A percentile compares a stretch with the other conserved stretches of the same genome.
Conservation (phyloP, 2,888 invertebrate genomes). For the Lepidocyrtoides sp. region DNA sequence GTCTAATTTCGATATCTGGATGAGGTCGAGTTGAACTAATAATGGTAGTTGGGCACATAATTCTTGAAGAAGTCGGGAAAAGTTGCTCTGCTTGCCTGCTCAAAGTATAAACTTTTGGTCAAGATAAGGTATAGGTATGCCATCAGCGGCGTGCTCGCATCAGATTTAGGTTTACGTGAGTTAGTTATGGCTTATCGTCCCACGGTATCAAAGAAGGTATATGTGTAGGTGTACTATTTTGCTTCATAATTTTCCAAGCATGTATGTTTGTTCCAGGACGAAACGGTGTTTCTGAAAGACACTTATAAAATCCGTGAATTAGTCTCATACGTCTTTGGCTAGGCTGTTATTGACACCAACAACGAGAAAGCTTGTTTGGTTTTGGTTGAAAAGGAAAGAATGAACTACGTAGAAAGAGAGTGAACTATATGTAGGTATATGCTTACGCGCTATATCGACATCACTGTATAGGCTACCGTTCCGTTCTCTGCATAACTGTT, state of each 20-base stretch:
- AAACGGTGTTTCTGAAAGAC: constrained; percentile 66
- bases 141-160: not conserved
- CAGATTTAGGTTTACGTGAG: not conserved
- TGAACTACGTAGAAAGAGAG: constrained; percentile 10
- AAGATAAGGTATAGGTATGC: not conserved
- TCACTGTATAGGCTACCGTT: not conserved
- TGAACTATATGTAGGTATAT: no score
- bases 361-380: constrained; percentile 34
- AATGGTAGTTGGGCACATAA: constrained; percentile 6
- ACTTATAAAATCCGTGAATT: constrained; percentile 73
- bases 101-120: not conserved
- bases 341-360: constrained; percentile 75
- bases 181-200: not conserved
- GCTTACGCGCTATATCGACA: not conserved
- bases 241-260: not conserved
- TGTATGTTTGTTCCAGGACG: not conserved
- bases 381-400: constrained; percentile 25
- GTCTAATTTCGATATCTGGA: constrained; percentile 67
- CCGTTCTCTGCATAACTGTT: not conserved
- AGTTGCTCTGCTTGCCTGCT: constrained; percentile 11
- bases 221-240: not conserved
- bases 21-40: constrained; percentile 13
- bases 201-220: no score
- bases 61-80: not conserved
- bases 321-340: constrained; percentile 74